Percentiles rank a stretch among this genome's conserved stretches.
Conservation (phyloP, 2,797 vertebrate genomes). For the Psittacula echo region DNA sequence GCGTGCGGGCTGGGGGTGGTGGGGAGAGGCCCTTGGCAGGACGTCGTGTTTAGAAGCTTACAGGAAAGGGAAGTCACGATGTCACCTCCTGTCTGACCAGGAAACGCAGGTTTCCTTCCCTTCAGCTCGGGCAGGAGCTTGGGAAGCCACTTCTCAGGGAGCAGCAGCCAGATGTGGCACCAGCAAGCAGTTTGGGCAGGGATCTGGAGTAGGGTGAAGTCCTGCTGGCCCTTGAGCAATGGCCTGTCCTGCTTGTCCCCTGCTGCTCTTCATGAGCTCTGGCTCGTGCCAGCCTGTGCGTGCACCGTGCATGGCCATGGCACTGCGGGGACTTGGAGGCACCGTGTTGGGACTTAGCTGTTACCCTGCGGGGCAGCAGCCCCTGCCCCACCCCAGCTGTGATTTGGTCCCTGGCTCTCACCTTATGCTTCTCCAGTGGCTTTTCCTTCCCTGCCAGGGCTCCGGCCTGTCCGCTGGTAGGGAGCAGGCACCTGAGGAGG, state of each 20-base stretch:
- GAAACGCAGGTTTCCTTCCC: conserved; percentile 78
- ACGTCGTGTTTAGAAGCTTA: conserved; percentile 73
- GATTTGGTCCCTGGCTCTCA: neutral
- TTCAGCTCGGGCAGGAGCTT: conserved; percentile 23
- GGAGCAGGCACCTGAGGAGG: conserved; percentile 49
- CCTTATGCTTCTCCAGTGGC: neutral
- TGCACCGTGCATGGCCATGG: neutral
- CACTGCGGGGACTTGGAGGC: neutral
- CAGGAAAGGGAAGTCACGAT: conserved; percentile 75
- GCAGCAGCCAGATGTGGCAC: neutral
- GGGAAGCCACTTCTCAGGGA: conserved; percentile 6
- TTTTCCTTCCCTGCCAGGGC: conserved; percentile 32
- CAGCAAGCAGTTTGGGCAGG: neutral
- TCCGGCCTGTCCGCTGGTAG: neutral
- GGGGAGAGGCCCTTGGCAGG: conserved; percentile 66
- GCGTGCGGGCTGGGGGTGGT: fast-evolving
- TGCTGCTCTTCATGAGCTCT: neutral
- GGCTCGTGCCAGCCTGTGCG: conserved; percentile 13
- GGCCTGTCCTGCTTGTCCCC: neutral
- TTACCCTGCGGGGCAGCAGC: neutral
- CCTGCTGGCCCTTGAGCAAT: fast-evolving
- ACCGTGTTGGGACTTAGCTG: fast-evolving
- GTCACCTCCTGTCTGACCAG: conserved; percentile 81
- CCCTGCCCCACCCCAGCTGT: neutral
- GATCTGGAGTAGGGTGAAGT: neutral